Conservation (phyloP, 2,888 invertebrate species). For the Meiosimyza platycephala region DNA sequence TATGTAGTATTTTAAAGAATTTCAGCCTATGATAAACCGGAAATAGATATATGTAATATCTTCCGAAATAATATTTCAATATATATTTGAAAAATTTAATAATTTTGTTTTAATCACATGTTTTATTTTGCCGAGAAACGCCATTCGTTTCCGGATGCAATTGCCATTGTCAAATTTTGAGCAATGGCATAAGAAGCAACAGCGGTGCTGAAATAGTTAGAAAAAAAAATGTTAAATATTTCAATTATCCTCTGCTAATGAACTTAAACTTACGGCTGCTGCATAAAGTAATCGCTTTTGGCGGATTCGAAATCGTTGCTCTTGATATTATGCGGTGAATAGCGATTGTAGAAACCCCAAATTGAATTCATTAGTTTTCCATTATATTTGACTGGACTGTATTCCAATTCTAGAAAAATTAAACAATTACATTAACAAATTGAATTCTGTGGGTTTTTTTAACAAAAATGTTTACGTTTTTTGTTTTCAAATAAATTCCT, state of each 20-base stretch:
- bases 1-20: not conserved
- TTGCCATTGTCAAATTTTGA: constrained; percentile 51
- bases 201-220: constrained; percentile 50
- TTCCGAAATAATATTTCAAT: too few species aligned
- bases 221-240: not conserved
- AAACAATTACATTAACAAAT: not conserved
- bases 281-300: constrained; percentile 46
- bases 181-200: constrained; percentile 57
- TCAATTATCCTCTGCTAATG: not conserved
- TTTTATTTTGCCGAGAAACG: constrained; percentile 39
- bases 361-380: constrained; percentile 91
- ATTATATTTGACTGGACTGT: constrained; percentile 81
- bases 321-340: constrained; percentile 89
- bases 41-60: too few species aligned
- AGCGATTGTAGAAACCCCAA: constrained; percentile 91
- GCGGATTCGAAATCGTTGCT: constrained; percentile 73
- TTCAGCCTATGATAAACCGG: too few species aligned
- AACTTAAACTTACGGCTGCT: constrained; percentile 56
- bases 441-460: not conserved
- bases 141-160: constrained; percentile 52
- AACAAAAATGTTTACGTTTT: constrained; percentile 57
- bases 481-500: constrained; percentile 56
- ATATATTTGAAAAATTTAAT: not conserved
- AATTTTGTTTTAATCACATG: too few species aligned
- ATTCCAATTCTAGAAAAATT: constrained; percentile 71